Percentiles rank a stretch among this genome's conserved stretches.
Evolutionary conservation across 2,888 invertebrate species (phyloP).

Genomic region (Balanococcus diminutus): DNA sequence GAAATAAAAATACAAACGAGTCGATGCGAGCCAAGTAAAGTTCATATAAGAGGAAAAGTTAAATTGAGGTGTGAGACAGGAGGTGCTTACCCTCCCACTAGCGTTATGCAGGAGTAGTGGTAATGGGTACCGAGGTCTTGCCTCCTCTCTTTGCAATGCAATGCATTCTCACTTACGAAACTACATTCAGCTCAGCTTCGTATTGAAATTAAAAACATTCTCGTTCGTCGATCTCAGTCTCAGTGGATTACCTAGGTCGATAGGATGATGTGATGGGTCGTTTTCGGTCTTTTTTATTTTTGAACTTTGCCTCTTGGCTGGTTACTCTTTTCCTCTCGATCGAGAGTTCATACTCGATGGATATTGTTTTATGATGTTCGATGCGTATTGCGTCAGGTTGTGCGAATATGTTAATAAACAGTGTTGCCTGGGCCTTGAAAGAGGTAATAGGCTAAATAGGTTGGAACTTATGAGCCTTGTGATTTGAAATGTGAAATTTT

Average conservation of each 20-base stretch:
- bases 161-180: neutral
- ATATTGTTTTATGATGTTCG: neutral
- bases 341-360: neutral
- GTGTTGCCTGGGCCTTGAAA: neutral
- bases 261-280: neutral
- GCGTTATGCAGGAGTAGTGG: conserved; percentile 14
- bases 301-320: neutral
- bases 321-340: neutral
- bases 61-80: neutral
- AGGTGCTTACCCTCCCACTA: neutral
- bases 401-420: neutral
- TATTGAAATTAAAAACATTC: neutral
- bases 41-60: neutral
- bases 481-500: no score
- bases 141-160: neutral
- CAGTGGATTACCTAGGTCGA: no score
- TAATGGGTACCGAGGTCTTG: neutral
- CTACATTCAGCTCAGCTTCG: neutral
- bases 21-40: neutral
- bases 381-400: neutral
- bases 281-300: neutral
- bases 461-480: no score
- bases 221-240: neutral
- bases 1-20: neutral
- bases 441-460: no score